These are phyloP conservation scores for Sebastolobus altivelis DNA, from an alignment of 2,797 vertebrate species.

Conservation along the genomic window DNA sequence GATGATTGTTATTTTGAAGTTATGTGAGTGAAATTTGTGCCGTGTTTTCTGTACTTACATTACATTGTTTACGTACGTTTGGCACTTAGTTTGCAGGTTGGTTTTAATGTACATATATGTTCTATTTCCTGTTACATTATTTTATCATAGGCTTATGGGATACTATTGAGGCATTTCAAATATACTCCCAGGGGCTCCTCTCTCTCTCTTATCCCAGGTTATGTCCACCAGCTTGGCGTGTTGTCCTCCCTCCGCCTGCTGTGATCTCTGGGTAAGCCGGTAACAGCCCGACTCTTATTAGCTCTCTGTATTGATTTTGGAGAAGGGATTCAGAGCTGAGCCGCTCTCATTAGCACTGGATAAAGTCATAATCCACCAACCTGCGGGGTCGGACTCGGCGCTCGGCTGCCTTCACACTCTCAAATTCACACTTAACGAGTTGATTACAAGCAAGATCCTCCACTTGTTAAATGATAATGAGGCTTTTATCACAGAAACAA, in stretches of 20 bases:
- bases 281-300: slow-evolving; percentile 72
- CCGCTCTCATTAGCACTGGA: slow-evolving; percentile 82
- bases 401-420: slow-evolving; percentile 21
- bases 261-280: slow-evolving; percentile 73
- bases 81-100: no score
- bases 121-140: background rate
- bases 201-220: slow-evolving; percentile 63
- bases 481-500: slow-evolving; percentile 9
- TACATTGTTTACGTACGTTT: no score
- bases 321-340: slow-evolving; percentile 71
- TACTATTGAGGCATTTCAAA: no score
- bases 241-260: slow-evolving; percentile 51
- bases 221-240: slow-evolving; percentile 62
- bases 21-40: no score
- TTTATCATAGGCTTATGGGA: background rate
- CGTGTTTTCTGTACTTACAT: no score
- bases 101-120: no score
- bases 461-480: slow-evolving; percentile 39
- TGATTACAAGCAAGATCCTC: slow-evolving; percentile 15
- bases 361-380: slow-evolving; percentile 79
- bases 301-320: slow-evolving; percentile 81
- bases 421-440: slow-evolving; percentile 28
- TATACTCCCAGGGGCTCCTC: slow-evolving; percentile 31
- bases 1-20: no score
- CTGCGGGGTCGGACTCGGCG: slow-evolving; percentile 22